Base-by-base conservation (phyloP, 2,797 vertebrate genomes). In the Sebastes goodei region DNA sequence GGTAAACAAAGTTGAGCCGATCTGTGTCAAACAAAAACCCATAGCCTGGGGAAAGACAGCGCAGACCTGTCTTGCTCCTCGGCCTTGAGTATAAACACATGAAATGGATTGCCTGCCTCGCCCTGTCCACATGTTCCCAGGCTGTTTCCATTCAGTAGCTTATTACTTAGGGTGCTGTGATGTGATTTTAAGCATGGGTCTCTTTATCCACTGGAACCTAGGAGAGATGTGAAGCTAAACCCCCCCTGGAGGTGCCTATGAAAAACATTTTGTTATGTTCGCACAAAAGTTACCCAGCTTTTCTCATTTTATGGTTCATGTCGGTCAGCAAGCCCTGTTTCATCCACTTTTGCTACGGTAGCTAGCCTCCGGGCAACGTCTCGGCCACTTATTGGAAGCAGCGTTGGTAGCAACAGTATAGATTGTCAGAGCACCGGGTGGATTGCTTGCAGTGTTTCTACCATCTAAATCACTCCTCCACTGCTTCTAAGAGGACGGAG, bases 261-360 rank as follows among this genome's bases (percentile, higher is more conserved):
- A 91, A 93, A 90, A 87, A 86, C 86, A 88, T 83, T 77, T 74
- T 64, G 85, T 78, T 76, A 78, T 90, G 91, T 93, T 94, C 89
- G 89, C 88, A 90, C 92, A 90, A 94, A 87, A 84, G 74, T 89
- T 88, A 82, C 61, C 87, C 82, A 67, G 77, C 74, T 92, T 85
- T 93, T 87, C 88, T 88, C 74, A 88, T 93, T 90, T 91, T 87
- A 85, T 84, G 86, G 86, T 82, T 92, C 89, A 88, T 69, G 78
- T 83, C 63, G 60, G 84, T 86, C 87, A 82, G 78, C 74, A 56
- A 80, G 88, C 72, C 57, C 74, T 33, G 66, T 81, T 92, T 92
- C 61, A 74, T 90, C 87, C 85, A 67, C 82, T 83, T 91, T 77
- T 69, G 80, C 80, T 75, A 46, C 7, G 56, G 81, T 76, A 78